Base-by-base conservation (phyloP, 2,113 vertebrate genomes). In the Melierax canorus region DNA sequence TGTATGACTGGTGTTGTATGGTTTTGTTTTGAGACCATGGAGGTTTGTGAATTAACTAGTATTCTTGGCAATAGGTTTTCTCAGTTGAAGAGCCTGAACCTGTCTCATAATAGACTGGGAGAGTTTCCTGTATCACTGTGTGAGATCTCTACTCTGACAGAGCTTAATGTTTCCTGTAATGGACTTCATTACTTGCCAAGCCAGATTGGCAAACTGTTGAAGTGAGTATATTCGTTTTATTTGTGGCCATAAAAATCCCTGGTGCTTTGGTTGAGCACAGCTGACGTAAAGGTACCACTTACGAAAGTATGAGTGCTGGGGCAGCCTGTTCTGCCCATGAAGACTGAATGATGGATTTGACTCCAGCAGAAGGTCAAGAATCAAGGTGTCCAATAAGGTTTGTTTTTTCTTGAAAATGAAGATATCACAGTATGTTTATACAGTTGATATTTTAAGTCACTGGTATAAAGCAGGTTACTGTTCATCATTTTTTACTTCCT, bases 131-230 rank as follows among this genome's bases (percentile, higher is more conserved):
- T 98, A 72, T 98, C 98, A 36, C 96, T 99, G 56, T 99, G 99
- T 86, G 99, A 99, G 92, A 99, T 99, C 96, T 97, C 98, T 83
- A 99, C 98, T 43, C 98, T 99, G 81, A 99, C 99, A 22, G 99
- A 99, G 81, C 99, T 99, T 95, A 99, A 99, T 90, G 95, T 99
- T 84, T 99, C 99, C 95, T 99, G 99, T 94, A 99, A 99, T 64
- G 99, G 98, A 76, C 98, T 99, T 72, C 94, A 94, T 12, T 85
- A 97, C 26, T 90, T 99, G 86, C 99, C 99, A 7, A 90, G 78
- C 58, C 98, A 99, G 96, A 98, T 99, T 90, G 98, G 98, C 75
- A 98, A 98, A 96, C 98, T 99, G 43, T 97, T 98, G 63, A 99
- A 99, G 99, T 99, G 92, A 97, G 98, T 98, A 78, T 78, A 30